A percentile compares a stretch with the other conserved stretches of the same genome.
Conservation (phyloP, 2,113 vertebrate genomes). For the Coptodon bakossiorum region DNA sequence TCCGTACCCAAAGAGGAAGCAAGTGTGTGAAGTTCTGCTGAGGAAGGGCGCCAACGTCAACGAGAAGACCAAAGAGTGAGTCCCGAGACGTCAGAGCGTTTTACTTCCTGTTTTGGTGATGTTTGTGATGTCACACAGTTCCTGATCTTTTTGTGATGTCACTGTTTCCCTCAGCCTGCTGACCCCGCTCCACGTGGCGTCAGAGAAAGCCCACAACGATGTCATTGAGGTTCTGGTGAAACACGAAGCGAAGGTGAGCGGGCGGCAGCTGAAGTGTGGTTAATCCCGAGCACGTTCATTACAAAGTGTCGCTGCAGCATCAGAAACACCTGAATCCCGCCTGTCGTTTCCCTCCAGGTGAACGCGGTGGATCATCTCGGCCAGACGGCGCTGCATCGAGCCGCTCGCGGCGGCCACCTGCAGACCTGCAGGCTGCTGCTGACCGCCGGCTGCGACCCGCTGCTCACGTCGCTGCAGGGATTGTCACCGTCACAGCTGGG, state of each 20-base stretch:
- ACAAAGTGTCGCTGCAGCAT: not conserved
- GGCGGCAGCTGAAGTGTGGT: not conserved
- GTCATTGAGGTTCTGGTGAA: slow-evolving; percentile 89
- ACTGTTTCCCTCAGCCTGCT: slow-evolving; percentile 18
- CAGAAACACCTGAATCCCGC: not conserved
- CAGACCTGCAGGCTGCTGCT: slow-evolving; percentile 86
- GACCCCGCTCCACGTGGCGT: slow-evolving; percentile 85
- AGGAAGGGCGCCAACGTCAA: slow-evolving; percentile 85
- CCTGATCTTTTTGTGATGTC: not conserved
- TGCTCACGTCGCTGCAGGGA: slow-evolving; percentile 86
- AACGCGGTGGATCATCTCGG: slow-evolving; percentile 87
- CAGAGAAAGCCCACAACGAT: slow-evolving; percentile 87
- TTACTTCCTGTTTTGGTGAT: not conserved
- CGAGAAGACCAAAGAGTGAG: slow-evolving; percentile 87
- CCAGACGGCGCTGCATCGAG: slow-evolving; percentile 85
- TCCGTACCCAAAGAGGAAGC: slow-evolving; percentile 83
- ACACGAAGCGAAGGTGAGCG: slow-evolving; percentile 85
- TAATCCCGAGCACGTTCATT: not conserved
- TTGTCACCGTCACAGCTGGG: slow-evolving; percentile 89
- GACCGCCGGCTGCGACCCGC: slow-evolving; percentile 81
- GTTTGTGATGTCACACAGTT: not conserved
- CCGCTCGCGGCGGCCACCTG: slow-evolving; percentile 81
- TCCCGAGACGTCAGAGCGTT: not conserved
- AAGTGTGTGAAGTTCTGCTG: slow-evolving; percentile 83
- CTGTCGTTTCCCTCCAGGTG: slow-evolving; percentile 68